Percentiles rank a stretch among this genome's conserved stretches.
Evolutionary conservation across 2,797 vertebrate genomes (phyloP).

Genomic region (Scolopax bukidnonensis): DNA sequence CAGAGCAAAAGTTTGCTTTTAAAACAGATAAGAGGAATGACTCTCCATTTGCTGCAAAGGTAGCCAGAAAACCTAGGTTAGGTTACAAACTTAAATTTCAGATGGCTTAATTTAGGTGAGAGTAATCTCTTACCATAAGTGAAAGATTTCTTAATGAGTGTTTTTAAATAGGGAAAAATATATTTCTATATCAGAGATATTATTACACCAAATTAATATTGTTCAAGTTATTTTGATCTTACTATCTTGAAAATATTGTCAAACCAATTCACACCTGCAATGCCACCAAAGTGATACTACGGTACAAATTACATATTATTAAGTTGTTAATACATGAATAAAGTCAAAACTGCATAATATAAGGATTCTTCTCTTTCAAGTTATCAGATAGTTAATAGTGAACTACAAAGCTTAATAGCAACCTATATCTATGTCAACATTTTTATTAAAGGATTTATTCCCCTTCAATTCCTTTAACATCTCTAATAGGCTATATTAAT

Average conservation of each 20-base stretch:
- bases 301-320: rapidly evolving
- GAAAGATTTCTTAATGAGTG: neutral
- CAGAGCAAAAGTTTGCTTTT: neutral
- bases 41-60: neutral
- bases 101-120: neutral
- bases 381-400: neutral
- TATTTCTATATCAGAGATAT: neutral
- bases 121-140: neutral
- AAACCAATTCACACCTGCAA: neutral
- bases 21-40: neutral
- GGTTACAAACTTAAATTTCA: neutral
- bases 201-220: neutral
- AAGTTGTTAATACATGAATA: neutral
- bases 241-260: neutral
- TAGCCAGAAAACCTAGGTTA: neutral
- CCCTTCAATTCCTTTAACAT: neutral
- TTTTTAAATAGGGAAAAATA: neutral
- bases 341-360: neutral
- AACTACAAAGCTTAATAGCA: neutral
- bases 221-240: neutral
- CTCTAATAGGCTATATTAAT: neutral
- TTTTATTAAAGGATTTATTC: neutral
- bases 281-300: neutral
- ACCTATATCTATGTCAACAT: neutral
- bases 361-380: neutral